Conservation (phyloP, 2,888 invertebrate genomes). For the Lasioglossum marginatum region DNA sequence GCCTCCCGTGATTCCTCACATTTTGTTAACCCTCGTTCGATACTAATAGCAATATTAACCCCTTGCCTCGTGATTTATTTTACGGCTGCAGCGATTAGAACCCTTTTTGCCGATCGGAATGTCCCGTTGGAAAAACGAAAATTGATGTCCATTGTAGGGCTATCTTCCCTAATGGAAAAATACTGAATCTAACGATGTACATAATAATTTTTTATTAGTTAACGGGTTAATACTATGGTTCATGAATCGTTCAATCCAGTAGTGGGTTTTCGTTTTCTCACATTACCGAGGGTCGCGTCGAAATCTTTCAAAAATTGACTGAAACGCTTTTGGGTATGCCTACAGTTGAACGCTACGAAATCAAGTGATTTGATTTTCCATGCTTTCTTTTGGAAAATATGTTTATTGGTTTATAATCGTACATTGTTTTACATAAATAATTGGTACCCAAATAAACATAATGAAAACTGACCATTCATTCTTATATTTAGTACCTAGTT, state of each 20-base stretch:
- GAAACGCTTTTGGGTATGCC: too few relatives aligned
- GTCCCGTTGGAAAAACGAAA: background rate
- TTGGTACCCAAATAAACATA: too few relatives aligned
- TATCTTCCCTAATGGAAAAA: background rate
- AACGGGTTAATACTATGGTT: background rate
- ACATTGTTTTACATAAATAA: too few relatives aligned
- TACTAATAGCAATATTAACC: background rate
- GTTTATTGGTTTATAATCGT: too few relatives aligned
- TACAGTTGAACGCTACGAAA: too few relatives aligned
- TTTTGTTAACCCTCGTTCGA: background rate
- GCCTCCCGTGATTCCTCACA: slow-evolving; percentile 33
- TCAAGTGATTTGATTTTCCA: slow-evolving; percentile 14
- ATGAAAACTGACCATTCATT: too few relatives aligned
- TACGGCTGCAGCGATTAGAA: background rate
- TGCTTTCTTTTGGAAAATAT: background rate
- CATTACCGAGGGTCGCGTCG: too few relatives aligned
- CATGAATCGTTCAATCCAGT: too few relatives aligned
- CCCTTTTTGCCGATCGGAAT: background rate
- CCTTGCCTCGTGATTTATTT: background rate
- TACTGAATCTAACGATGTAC: background rate
- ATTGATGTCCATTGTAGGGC: background rate
- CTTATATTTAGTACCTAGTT: too few relatives aligned
- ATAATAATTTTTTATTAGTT: background rate
- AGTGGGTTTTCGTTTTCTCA: too few relatives aligned
- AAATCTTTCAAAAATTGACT: too few relatives aligned